These are phyloP conservation scores for Pristionchus maxplancki DNA, from an alignment of 2,888 invertebrate species.

Conservation along the genomic window DNA sequence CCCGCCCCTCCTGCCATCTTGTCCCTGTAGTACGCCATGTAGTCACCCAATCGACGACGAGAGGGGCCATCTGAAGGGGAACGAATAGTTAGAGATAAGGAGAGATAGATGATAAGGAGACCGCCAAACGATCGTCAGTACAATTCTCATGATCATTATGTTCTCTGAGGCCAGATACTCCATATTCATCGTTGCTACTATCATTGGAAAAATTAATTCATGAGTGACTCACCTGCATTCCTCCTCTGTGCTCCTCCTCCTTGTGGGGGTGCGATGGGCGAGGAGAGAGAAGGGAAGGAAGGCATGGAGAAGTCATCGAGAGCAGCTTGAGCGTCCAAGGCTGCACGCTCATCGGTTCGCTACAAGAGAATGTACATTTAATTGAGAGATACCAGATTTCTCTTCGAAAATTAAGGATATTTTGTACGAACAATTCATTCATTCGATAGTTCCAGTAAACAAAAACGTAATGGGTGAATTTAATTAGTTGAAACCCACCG, in stretches of 20 bases:
- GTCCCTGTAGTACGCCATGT: conserved; percentile 63
- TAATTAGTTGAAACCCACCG: too few relatives aligned
- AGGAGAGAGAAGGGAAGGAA: conserved; percentile 24
- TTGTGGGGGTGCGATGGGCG: conserved; percentile 28
- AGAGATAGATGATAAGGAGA: background rate
- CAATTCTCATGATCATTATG: background rate
- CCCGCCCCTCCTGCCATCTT: conserved; percentile 52
- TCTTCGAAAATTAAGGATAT: background rate
- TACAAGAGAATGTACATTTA: background rate
- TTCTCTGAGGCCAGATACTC: too few relatives aligned
- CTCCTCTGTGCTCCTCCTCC: conserved; percentile 40
- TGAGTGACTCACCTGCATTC: conserved; percentile 1
- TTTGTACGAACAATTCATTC: too few relatives aligned
- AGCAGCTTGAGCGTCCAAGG: conserved; percentile 58
- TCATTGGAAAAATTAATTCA: too few relatives aligned
- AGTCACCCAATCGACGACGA: conserved; percentile 62
- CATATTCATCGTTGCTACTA: too few relatives aligned
- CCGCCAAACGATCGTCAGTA: background rate
- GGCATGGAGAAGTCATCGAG: conserved; percentile 61
- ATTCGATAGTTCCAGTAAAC: too few relatives aligned
- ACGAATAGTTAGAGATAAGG: background rate
- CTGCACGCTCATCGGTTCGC: conserved; percentile 51
- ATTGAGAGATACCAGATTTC: too few relatives aligned
- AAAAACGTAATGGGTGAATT: too few relatives aligned
- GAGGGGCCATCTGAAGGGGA: background rate